Evolutionary conservation across 2,113 vertebrate species (phyloP).

Genomic region (Podocnemis expansa): DNA sequence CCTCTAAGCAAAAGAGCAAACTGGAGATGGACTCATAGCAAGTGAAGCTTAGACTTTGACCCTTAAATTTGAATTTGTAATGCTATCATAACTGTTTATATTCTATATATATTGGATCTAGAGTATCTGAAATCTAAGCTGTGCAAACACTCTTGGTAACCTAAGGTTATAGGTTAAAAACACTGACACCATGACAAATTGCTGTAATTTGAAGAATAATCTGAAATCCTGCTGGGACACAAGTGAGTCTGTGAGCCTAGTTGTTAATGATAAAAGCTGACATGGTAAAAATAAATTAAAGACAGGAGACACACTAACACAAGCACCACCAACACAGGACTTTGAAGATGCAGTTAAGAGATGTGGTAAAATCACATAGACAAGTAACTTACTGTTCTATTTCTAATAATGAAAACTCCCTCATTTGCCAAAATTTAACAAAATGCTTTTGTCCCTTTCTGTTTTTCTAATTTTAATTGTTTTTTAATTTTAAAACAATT

Average conservation of each 20-base stretch:
- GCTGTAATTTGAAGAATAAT: constrained; percentile 71
- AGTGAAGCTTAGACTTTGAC: neutral
- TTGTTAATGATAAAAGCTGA: constrained; percentile 74
- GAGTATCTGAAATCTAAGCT: neutral
- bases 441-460: neutral
- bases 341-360: neutral
- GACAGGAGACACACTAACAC: constrained; percentile 21
- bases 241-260: constrained; percentile 47
- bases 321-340: constrained; percentile 10
- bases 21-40: constrained; percentile 9
- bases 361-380: neutral
- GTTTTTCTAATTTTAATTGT: neutral
- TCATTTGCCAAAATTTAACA: neutral
- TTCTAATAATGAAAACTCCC: constrained; percentile 12
- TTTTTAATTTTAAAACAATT: constrained; percentile 1
- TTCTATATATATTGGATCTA: constrained; percentile 38
- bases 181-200: constrained; percentile 68
- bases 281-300: constrained; percentile 69
- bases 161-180: constrained; percentile 61
- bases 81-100: constrained; percentile 40
- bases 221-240: constrained; percentile 60
- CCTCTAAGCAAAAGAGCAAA: neutral
- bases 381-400: neutral
- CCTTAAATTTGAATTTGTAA: constrained; percentile 38
- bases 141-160: constrained; percentile 19